Evolutionary conservation across 2,113 vertebrate genomes (phyloP).

Genomic region (Carassius auratus): DNA sequence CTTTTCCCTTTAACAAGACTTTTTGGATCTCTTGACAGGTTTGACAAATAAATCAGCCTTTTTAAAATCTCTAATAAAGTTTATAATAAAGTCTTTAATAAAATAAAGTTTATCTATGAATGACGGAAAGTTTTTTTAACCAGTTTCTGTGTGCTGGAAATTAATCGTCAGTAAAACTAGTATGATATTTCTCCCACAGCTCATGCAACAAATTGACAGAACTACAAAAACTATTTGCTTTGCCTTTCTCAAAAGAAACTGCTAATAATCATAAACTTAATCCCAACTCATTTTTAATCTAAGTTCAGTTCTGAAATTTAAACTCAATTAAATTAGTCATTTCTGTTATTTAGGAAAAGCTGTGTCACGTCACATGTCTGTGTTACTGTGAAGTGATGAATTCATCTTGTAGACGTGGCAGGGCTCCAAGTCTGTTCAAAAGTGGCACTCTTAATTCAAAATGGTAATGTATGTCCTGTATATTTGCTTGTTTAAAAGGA

Average conservation of each 20-base stretch:
- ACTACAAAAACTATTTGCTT: neutral
- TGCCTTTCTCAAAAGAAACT: neutral
- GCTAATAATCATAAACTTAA: neutral
- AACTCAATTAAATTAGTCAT: neutral
- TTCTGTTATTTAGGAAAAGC: neutral
- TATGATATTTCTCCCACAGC: neutral
- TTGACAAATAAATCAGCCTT: neutral
- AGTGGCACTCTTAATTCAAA: constrained; percentile 22
- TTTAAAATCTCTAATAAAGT: neutral
- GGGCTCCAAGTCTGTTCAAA: constrained; percentile 18
- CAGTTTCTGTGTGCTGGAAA: neutral
- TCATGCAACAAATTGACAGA: neutral
- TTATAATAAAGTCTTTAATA: too few species aligned
- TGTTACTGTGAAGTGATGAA: neutral
- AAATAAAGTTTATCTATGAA: neutral
- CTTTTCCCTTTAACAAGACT: neutral
- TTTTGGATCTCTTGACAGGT: neutral
- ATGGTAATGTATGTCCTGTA: constrained; percentile 34
- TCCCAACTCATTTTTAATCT: neutral
- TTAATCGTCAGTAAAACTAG: neutral
- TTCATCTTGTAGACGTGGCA: neutral
- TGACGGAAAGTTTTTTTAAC: neutral
- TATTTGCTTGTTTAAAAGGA: constrained; percentile 48
- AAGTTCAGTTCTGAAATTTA: neutral
- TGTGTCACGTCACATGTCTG: neutral